Conservation (phyloP, 2,888 invertebrate genomes). For the Poecilobothrus nobilitatus region DNA sequence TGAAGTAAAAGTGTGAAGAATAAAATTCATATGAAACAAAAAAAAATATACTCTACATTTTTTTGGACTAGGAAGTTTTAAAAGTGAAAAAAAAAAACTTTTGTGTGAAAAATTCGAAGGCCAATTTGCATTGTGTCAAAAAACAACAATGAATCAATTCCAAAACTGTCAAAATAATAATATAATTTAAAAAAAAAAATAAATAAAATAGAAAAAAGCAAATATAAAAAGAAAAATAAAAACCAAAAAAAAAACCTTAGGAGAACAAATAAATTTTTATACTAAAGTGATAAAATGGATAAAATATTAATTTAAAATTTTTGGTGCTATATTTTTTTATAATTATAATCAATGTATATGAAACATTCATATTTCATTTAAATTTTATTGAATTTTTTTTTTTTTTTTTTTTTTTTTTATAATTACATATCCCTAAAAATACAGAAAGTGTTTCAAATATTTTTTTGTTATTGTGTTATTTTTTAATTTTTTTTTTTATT, state of each 20-base stretch:
- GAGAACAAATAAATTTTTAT: no score
- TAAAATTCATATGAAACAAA: background rate
- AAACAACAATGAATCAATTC: slow-evolving; percentile 3
- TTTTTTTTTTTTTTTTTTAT: no score
- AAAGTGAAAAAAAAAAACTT: background rate
- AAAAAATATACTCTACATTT: background rate
- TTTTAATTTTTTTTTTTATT: background rate
- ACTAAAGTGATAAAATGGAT: no score
- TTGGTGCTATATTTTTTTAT: no score
- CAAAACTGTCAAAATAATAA: slow-evolving; percentile 3
- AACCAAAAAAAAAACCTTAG: background rate
- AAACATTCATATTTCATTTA: no score
- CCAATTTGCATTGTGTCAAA: slow-evolving; percentile 6
- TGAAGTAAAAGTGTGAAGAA: background rate
- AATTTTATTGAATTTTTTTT: no score
- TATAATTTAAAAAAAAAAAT: background rate
- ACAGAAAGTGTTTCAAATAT: background rate
- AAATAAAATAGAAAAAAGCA: background rate
- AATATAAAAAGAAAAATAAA: background rate
- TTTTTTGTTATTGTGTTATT: background rate
- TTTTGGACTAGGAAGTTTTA: background rate
- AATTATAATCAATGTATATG: no score
- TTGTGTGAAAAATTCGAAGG: slow-evolving; percentile 2
- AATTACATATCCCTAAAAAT: no score
- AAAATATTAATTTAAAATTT: no score